phyloP scores from a whole-genome alignment of 2,113 vertebrate species.

The Pachyramphus minor region DNA sequence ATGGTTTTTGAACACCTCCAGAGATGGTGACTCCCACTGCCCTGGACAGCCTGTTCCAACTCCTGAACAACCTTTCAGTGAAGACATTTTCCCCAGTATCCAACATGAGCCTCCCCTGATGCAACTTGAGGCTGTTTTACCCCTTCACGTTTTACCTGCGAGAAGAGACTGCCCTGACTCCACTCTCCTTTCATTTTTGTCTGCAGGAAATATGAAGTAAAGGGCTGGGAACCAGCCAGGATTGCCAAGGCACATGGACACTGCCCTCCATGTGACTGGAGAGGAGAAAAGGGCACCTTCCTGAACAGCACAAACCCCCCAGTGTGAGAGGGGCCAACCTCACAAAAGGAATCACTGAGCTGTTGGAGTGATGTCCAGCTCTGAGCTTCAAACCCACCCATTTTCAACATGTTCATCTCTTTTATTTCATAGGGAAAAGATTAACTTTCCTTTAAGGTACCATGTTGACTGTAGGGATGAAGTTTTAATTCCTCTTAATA shows the following conservation, averaged over 20 bases:
- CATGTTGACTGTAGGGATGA: background rate
- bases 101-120: background rate
- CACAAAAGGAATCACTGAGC: fast-evolving
- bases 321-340: background rate
- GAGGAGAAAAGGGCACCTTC: background rate
- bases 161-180: background rate
- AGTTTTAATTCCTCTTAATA: constrained; percentile 37
- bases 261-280: background rate
- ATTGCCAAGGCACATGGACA: background rate
- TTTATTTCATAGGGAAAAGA: background rate
- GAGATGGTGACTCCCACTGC: background rate
- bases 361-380: background rate
- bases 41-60: background rate
- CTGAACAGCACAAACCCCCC: background rate
- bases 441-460: background rate
- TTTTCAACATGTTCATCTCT: background rate
- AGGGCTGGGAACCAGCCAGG: background rate
- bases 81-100: background rate
- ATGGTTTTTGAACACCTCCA: background rate
- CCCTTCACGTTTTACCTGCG: background rate
- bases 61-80: background rate
- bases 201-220: background rate
- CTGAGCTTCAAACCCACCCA: background rate
- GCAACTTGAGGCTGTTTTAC: fast-evolving
- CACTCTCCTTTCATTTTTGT: background rate